Evolutionary conservation across 37 sponge, comb jelly and placozoan genomes (phyloP).

Genomic region (Beroe ovata): DNA sequence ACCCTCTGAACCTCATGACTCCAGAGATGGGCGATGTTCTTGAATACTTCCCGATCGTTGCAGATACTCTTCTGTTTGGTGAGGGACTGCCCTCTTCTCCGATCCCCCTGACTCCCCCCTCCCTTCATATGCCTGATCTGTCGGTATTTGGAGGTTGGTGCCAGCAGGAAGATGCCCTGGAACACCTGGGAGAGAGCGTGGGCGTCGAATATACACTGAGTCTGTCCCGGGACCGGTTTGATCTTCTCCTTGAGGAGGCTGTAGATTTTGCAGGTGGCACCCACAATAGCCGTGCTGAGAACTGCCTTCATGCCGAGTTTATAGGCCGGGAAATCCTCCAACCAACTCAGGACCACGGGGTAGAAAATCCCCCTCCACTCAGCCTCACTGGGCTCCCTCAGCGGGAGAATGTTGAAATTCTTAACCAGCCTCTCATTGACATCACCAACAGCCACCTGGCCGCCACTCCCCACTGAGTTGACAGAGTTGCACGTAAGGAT

Average conservation of each 20-base stretch:
- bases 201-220: constrained; percentile 62
- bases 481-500: constrained; percentile 56
- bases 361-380: constrained; percentile 57
- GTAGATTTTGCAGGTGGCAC: constrained; percentile 46
- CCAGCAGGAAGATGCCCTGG: constrained; percentile 59
- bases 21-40: constrained; percentile 43
- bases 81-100: constrained; percentile 7
- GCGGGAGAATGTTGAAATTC: constrained; percentile 37
- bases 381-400: background rate
- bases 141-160: constrained; percentile 47
- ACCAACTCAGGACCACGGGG: constrained; percentile 45
- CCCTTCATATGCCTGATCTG: constrained; percentile 15
- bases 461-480: constrained; percentile 25
- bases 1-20: constrained; percentile 57
- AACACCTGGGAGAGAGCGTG: constrained; percentile 51
- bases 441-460: constrained; percentile 23
- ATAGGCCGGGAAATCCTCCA: constrained; percentile 56
- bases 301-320: constrained; percentile 45
- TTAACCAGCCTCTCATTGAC: constrained; percentile 31
- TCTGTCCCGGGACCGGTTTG: constrained; percentile 27
- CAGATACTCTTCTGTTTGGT: background rate
- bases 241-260: background rate
- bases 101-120: constrained; percentile 4
- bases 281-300: constrained; percentile 5
- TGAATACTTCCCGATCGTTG: background rate